These are phyloP conservation scores for Otus sunia DNA, from an alignment of 2,113 vertebrate genomes.

Conservation along the genomic window DNA sequence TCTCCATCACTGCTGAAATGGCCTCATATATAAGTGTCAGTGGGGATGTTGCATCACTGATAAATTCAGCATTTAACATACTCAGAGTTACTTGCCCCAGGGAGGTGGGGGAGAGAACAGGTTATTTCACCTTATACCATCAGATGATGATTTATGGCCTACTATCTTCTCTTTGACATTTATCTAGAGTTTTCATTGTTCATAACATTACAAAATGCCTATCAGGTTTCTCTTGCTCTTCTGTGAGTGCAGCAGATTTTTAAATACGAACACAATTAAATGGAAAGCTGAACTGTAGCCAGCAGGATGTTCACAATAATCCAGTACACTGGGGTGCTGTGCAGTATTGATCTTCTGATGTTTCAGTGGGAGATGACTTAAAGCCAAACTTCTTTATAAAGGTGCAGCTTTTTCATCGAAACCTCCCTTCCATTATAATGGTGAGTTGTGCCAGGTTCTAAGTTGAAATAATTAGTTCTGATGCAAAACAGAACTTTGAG, in stretches of 20 bases:
- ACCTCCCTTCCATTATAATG: background rate
- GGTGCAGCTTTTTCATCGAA: background rate
- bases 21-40: slow-evolving; percentile 25
- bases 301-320: slow-evolving; percentile 60
- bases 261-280: slow-evolving; percentile 70
- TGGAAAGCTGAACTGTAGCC: slow-evolving; percentile 61
- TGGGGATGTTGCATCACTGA: slow-evolving; percentile 7
- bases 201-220: slow-evolving; percentile 52
- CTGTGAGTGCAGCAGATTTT: slow-evolving; percentile 60
- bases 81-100: slow-evolving; percentile 21
- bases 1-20: slow-evolving; percentile 22
- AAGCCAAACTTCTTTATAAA: slow-evolving; percentile 21
- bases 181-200: slow-evolving; percentile 69
- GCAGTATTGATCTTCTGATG: slow-evolving; percentile 40
- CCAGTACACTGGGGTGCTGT: background rate
- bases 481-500: slow-evolving; percentile 10
- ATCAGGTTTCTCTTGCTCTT: background rate
- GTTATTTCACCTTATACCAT: slow-evolving; percentile 59
- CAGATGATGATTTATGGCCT: slow-evolving; percentile 69
- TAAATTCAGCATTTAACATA: slow-evolving; percentile 62
- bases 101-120: background rate
- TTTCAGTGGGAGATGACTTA: slow-evolving; percentile 29
- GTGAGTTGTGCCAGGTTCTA: background rate
- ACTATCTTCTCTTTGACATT: slow-evolving; percentile 49
- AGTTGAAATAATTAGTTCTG: slow-evolving; percentile 16